A percentile compares a stretch with the other conserved stretches of the same genome.
Conservation (phyloP, 2,888 invertebrate species). For the Hemaris fuciformis region DNA sequence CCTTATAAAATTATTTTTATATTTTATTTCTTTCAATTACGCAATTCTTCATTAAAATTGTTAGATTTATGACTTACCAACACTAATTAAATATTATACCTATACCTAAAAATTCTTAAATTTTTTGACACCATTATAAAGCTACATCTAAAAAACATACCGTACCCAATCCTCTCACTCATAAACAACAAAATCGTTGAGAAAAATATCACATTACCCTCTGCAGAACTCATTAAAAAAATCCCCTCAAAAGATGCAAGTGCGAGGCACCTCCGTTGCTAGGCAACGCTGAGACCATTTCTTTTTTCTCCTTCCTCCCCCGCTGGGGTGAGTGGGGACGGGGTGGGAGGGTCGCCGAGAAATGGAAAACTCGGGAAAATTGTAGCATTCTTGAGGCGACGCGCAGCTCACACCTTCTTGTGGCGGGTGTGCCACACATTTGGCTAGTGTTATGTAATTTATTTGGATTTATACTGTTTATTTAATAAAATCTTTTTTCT, state of each 20-base stretch:
- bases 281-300: conserved; percentile 71
- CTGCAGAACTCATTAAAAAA: not conserved
- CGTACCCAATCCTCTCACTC: not conserved
- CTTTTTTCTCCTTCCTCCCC: conserved; percentile 54
- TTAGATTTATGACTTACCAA: too few species aligned
- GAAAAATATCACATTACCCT: not conserved
- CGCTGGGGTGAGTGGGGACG: conserved; percentile 23
- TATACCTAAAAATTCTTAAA: too few species aligned
- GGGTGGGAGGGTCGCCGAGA: conserved; percentile 66
- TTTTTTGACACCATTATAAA: not conserved
- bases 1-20: too few species aligned
- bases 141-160: not conserved
- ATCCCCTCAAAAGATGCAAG: conserved; percentile 12
- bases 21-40: too few species aligned
- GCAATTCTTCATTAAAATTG: too few species aligned
- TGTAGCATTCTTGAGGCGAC: conserved; percentile 82
- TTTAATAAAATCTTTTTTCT: too few species aligned
- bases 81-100: too few species aligned
- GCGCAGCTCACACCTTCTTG: conserved; percentile 79
- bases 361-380: conserved; percentile 82
- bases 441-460: conserved; percentile 21
- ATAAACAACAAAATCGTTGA: not conserved
- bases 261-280: conserved; percentile 53
- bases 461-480: too few species aligned
- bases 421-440: conserved; percentile 50